Conservation (phyloP, 2,113 vertebrate species). For the Balaeniceps rex region DNA sequence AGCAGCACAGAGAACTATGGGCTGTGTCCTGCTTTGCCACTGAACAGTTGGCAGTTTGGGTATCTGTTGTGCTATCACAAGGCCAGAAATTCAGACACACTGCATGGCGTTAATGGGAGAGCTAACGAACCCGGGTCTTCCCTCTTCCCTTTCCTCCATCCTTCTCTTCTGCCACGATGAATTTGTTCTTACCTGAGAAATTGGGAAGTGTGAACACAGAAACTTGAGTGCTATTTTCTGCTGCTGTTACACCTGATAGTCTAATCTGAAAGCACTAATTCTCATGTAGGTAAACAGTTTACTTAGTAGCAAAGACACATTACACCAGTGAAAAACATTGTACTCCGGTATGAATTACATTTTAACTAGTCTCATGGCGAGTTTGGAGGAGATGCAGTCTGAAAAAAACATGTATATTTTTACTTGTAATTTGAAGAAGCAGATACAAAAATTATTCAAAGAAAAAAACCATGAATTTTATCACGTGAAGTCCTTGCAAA, state of each 20-base stretch:
- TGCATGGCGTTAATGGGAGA: fast-evolving
- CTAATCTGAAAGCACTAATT: not conserved
- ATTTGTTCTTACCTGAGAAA: not conserved
- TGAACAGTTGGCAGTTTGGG: not conserved
- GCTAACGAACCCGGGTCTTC: fast-evolving
- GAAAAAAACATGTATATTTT: fast-evolving
- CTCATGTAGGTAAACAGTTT: not conserved
- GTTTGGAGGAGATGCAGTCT: not conserved
- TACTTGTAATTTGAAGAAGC: not conserved
- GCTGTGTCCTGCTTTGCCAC: not conserved
- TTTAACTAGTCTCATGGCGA: not conserved
- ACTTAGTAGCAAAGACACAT: not conserved
- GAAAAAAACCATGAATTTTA: not conserved
- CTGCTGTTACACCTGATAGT: not conserved
- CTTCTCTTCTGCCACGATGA: not conserved
- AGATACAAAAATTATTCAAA: not conserved
- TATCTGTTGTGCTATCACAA: slow-evolving; percentile 17
- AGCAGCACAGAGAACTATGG: not conserved
- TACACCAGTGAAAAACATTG: not conserved
- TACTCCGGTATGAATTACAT: not conserved
- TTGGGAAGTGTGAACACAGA: not conserved
- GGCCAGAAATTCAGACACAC: not conserved
- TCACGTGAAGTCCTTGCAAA: not conserved
- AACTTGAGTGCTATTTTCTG: not conserved
- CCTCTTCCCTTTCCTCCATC: not conserved